phyloP scores from a whole-genome alignment of 1,140 invertebrate species.

The Araneus ventricosus region DNA sequence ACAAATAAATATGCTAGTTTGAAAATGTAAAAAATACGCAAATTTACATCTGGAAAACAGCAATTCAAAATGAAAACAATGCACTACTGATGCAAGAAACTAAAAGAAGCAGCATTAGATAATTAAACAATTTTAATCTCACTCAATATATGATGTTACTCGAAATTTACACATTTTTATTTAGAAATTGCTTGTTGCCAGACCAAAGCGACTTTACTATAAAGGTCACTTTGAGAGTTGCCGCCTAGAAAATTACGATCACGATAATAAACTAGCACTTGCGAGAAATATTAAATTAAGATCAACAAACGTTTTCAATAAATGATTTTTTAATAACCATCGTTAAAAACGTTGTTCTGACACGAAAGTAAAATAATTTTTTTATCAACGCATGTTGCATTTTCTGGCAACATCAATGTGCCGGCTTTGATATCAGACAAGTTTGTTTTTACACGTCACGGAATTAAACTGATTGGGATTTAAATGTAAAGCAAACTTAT shows the following conservation, averaged over 20 bases:
- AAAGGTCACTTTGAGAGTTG: neutral
- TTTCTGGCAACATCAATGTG: neutral
- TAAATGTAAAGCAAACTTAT: too few relatives aligned
- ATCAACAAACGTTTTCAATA: too few relatives aligned
- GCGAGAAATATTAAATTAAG: neutral
- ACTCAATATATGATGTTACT: neutral
- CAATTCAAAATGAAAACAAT: neutral
- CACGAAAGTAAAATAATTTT: neutral
- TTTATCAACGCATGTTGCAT: neutral
- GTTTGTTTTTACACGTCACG: too few relatives aligned
- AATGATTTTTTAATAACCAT: too few relatives aligned
- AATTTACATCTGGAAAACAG: neutral
- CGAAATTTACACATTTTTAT: constrained; percentile 1
- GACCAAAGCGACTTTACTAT: neutral
- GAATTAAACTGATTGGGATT: too few relatives aligned
- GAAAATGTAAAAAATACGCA: neutral
- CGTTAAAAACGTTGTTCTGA: neutral
- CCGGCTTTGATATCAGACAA: too few relatives aligned
- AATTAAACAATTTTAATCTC: neutral
- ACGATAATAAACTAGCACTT: neutral
- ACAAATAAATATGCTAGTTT: too few relatives aligned
- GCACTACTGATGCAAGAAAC: neutral
- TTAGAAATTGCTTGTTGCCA: neutral
- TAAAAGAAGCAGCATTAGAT: neutral
- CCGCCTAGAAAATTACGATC: neutral